Conservation (phyloP, 2,113 vertebrate species). For the Nannobrachium achirus region DNA sequence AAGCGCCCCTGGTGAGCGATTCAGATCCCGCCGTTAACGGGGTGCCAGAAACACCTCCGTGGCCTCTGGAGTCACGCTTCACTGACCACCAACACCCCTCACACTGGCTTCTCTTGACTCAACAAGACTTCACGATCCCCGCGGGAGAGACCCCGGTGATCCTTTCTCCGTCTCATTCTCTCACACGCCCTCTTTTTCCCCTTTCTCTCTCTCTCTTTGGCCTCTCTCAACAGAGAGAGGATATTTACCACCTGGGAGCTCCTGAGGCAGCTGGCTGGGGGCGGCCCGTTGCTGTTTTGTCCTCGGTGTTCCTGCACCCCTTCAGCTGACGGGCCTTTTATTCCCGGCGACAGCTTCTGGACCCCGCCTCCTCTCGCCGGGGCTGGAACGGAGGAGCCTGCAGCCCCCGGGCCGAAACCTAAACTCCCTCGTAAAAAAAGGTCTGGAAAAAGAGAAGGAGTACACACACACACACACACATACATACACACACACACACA, state of each 20-base stretch:
- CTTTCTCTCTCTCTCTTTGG: not conserved
- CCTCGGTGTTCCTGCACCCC: conserved; percentile 57
- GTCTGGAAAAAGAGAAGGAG: conserved; percentile 40
- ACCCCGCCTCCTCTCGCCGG: conserved; percentile 64
- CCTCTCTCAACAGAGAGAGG: conserved; percentile 19
- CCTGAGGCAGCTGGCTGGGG: conserved; percentile 51
- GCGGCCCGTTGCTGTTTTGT: not conserved
- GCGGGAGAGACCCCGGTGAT: not conserved
- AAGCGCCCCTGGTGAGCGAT: conserved; percentile 45
- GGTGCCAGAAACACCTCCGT: conserved; percentile 50
- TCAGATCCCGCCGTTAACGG: conserved; percentile 69
- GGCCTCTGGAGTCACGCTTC: conserved; percentile 42
- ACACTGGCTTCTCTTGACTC: conserved; percentile 40
- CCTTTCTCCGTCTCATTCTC: not conserved
- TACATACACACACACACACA: conserved; percentile 32
- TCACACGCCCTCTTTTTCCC: no score
- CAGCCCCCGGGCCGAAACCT: conserved; percentile 65
- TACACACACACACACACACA: conserved; percentile 50
- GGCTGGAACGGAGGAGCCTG: conserved; percentile 56
- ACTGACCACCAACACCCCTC: conserved; percentile 30
- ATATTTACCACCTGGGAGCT: conserved; percentile 68
- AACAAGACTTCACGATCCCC: conserved; percentile 39
- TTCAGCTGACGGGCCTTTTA: conserved; percentile 64
- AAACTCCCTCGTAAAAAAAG: conserved; percentile 61
- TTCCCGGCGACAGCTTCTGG: conserved; percentile 71